These are phyloP conservation scores for Manacus vitellinus DNA, from an alignment of 2,113 vertebrate species.

Conservation along the genomic window DNA sequence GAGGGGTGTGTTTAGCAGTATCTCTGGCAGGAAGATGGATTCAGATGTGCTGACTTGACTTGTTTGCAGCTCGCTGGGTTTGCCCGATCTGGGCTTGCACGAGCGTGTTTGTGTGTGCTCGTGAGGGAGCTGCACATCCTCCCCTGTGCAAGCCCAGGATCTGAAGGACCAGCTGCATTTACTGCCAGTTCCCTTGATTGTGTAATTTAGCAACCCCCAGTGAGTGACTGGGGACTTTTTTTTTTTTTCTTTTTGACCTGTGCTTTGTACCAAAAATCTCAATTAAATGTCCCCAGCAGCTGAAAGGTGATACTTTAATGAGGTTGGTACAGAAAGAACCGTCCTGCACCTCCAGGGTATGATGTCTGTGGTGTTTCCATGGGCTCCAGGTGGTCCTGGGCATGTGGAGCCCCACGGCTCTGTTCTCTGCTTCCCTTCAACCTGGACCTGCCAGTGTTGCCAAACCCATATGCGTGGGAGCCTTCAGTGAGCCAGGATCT, in stretches of 20 bases:
- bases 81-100: not conserved
- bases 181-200: fast-evolving
- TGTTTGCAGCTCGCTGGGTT: conserved; percentile 1
- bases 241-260: not conserved
- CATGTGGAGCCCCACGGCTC: not conserved
- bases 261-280: not conserved
- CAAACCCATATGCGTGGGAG: fast-evolving
- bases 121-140: not conserved
- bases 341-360: not conserved
- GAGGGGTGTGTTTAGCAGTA: not conserved
- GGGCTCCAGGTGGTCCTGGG: not conserved
- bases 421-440: not conserved
- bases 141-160: not conserved
- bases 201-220: not conserved
- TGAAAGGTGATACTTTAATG: not conserved
- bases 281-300: not conserved
- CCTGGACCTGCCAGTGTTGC: not conserved
- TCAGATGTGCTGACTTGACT: conserved; percentile 7
- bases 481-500: not conserved
- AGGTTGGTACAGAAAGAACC: not conserved
- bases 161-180: not conserved
- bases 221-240: not conserved
- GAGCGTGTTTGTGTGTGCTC: not conserved
- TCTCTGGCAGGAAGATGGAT: not conserved
- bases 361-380: fast-evolving